Conservation (phyloP, 1,140 invertebrate genomes). For the Ericerus pela region DNA sequence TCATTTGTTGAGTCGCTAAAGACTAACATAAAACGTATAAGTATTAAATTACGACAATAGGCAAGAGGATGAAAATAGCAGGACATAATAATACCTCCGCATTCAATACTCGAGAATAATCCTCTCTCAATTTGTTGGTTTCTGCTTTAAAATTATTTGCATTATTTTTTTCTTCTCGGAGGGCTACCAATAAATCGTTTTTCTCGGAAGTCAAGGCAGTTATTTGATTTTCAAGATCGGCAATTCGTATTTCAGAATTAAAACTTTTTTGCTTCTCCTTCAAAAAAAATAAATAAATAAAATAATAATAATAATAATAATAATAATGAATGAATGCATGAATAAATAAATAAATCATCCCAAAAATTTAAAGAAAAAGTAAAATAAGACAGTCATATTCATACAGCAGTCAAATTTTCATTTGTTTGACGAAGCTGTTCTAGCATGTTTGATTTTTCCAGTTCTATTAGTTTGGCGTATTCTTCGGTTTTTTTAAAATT, state of each 20-base stretch:
- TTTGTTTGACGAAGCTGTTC: not conserved
- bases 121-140: constrained; percentile 33
- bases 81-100: constrained; percentile 32
- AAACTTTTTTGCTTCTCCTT: not conserved
- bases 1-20: constrained; percentile 36
- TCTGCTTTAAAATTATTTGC: constrained; percentile 35
- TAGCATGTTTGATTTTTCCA: not conserved
- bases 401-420: not conserved
- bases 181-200: constrained; percentile 31
- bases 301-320: too few relatives aligned
- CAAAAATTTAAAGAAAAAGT: too few relatives aligned
- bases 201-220: not conserved
- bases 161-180: constrained; percentile 37
- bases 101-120: constrained; percentile 34
- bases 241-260: not conserved
- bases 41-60: not conserved
- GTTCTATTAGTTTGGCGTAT: not conserved
- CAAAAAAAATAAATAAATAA: not conserved
- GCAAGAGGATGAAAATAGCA: not conserved
- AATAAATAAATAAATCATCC: too few relatives aligned
- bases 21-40: constrained; percentile 13
- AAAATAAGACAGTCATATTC: too few relatives aligned
- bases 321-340: too few relatives aligned
- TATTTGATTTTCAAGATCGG: not conserved
- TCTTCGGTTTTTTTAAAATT: not conserved